phyloP scores from a whole-genome alignment of 2,888 invertebrate genomes.

The Diplazon laetatorius region DNA sequence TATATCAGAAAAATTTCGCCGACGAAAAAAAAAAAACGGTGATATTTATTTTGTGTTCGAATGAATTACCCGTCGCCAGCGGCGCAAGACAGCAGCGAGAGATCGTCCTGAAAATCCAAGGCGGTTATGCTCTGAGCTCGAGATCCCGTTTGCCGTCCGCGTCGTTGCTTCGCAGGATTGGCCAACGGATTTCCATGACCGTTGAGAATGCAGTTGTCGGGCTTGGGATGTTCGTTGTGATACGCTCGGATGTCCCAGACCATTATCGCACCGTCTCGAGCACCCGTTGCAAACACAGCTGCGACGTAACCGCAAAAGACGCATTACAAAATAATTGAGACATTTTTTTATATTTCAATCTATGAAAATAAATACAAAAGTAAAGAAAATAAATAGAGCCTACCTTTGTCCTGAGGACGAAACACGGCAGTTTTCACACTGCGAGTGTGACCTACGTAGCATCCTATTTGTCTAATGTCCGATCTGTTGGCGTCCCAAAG shows the following conservation, averaged over 20 bases:
- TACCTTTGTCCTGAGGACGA: slow-evolving; percentile 86
- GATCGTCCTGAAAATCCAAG: slow-evolving; percentile 91
- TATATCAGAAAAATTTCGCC: no score
- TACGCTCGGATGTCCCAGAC: slow-evolving; percentile 91
- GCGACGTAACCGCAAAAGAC: slow-evolving; percentile 76
- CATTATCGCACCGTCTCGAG: slow-evolving; percentile 93
- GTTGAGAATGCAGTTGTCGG: slow-evolving; percentile 89
- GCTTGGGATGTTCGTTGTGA: slow-evolving; percentile 83
- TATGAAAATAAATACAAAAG: no score
- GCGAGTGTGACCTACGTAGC: slow-evolving; percentile 90
- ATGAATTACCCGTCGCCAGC: slow-evolving; percentile 94
- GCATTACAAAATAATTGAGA: no score
- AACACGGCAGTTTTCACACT: slow-evolving; percentile 93
- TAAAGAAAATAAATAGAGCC: slow-evolving; percentile 70
- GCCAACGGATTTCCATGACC: slow-evolving; percentile 85
- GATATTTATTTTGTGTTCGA: no score
- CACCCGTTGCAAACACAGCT: slow-evolving; percentile 93
- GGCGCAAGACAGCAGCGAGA: slow-evolving; percentile 92
- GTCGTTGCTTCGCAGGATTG: slow-evolving; percentile 81
- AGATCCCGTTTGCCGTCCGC: slow-evolving; percentile 77
- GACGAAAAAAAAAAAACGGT: no score
- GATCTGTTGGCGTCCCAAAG: slow-evolving; percentile 88
- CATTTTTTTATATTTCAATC: no score
- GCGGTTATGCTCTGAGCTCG: slow-evolving; percentile 91
- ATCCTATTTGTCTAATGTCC: slow-evolving; percentile 82